phyloP scores from a whole-genome alignment of 2,797 vertebrate genomes.

The Trematomus bernacchii region DNA sequence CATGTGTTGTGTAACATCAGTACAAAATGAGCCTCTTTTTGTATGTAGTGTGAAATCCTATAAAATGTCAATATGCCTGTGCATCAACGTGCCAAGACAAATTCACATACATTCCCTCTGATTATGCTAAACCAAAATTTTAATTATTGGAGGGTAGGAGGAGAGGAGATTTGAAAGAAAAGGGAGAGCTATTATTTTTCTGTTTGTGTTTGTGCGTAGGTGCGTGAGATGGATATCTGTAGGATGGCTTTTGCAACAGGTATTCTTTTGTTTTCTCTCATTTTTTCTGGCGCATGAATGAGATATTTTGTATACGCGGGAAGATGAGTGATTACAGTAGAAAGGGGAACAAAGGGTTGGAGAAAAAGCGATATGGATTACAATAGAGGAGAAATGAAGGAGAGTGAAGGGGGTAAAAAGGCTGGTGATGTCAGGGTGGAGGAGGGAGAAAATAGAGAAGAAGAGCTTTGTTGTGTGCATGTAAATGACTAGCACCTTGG shows the following conservation, averaged over 20 bases:
- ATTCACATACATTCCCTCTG: constrained; percentile 63
- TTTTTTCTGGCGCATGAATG: constrained; percentile 55
- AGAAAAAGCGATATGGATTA: constrained; percentile 34
- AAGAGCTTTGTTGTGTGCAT: constrained; percentile 65
- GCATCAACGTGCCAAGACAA: constrained; percentile 52
- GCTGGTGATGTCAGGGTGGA: constrained; percentile 26
- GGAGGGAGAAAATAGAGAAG: constrained; percentile 46
- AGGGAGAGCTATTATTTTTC: constrained; percentile 64
- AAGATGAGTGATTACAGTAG: constrained; percentile 55
- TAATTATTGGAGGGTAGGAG: constrained; percentile 63
- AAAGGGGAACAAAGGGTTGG: constrained; percentile 24
- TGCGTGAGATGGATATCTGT: constrained; percentile 68
- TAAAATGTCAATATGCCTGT: constrained; percentile 65
- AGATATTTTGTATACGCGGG: constrained; percentile 36
- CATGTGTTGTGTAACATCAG: constrained; percentile 46
- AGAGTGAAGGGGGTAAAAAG: constrained; percentile 22
- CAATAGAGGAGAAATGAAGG: constrained; percentile 33
- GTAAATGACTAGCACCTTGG: constrained; percentile 71
- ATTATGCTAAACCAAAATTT: constrained; percentile 75
- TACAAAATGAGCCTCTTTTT: constrained; percentile 40
- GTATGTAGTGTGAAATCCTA: constrained; percentile 69
- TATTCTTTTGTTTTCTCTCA: constrained; percentile 23
- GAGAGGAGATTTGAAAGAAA: constrained; percentile 55
- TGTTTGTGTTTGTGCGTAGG: constrained; percentile 62
- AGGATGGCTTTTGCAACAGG: constrained; percentile 60